A percentile compares a stretch with the other conserved stretches of the same genome.
Evolutionary conservation across 2,113 vertebrate species (phyloP).

Genomic region (Scomber colias): DNA sequence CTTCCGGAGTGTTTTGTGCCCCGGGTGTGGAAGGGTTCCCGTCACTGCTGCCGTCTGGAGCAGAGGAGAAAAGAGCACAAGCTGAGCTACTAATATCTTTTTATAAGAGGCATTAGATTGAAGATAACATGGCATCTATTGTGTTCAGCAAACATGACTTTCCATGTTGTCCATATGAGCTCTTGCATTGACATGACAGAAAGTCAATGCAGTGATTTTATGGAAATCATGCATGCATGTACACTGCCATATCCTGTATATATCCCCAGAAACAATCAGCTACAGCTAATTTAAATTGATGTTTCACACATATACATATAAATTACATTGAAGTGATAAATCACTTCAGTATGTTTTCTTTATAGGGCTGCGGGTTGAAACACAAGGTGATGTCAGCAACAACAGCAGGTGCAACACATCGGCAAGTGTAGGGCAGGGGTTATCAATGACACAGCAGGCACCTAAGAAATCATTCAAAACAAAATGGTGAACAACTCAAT

Average conservation of each 20-base stretch:
- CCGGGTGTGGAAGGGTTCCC: slow-evolving; percentile 93
- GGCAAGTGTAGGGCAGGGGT: slow-evolving; percentile 66
- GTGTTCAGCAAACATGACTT: slow-evolving; percentile 39
- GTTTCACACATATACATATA: slow-evolving; percentile 27
- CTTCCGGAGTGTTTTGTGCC: slow-evolving; percentile 97
- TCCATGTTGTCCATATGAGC: slow-evolving; percentile 36
- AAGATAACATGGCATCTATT: slow-evolving; percentile 9
- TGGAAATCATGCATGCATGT: slow-evolving; percentile 73
- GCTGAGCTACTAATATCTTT: slow-evolving; percentile 1
- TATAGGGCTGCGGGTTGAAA: slow-evolving; percentile 59
- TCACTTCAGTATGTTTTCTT: slow-evolving; percentile 45
- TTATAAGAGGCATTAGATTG: neutral
- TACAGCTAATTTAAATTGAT: slow-evolving; percentile 15
- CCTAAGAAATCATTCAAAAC: slow-evolving; percentile 73
- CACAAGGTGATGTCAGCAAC: slow-evolving; percentile 67
- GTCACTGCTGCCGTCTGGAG: slow-evolving; percentile 96
- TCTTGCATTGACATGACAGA: slow-evolving; percentile 57
- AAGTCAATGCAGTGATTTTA: slow-evolving; percentile 59
- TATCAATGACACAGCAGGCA: slow-evolving; percentile 73
- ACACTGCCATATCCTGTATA: slow-evolving; percentile 31
- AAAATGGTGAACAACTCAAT: slow-evolving; percentile 60
- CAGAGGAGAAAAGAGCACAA: slow-evolving; percentile 59
- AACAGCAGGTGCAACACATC: slow-evolving; percentile 68
- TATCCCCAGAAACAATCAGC: slow-evolving; percentile 19
- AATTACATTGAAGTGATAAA: slow-evolving; percentile 47